Evolutionary conservation across 1,140 invertebrate genomes (phyloP), one percentile per base, ranked within the genome.

Genomic region (Subanguina moxae): DNA sequence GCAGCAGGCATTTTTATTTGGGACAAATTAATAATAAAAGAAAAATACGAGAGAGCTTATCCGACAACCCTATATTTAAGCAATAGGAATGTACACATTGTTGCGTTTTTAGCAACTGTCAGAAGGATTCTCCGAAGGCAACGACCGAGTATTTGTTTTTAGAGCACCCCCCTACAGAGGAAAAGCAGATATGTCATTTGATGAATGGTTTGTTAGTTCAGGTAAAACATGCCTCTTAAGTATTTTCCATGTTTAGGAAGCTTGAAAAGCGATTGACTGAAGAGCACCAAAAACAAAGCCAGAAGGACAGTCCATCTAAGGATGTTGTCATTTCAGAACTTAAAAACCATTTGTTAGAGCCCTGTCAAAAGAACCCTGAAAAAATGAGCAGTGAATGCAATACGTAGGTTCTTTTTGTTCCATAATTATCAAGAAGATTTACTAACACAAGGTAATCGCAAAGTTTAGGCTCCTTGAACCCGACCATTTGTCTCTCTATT

Each of bases 341-440:
- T 72, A n/a, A 73, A 72, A 66, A 72, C 17, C 43, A 72, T 15
- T 72, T 72, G 21, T 17, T 72, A 28, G 43, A 73, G 19, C 70
- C 71, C 11, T 73, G 71, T 43, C 64, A 63, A 32, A 68, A 19
- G 8, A 68, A n/a, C 43, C 17, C n/a, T 25, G 28, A 71, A 45
- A 25, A 19, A 21, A 52, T 52, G 42, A 38, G 21, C 17, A 73
- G 71, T 64, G 13, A 73, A 66, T 73, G 71, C 71, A 74, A 64
- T 43, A 62, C 38, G 67, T 65, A 62, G 21, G 1, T 65, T 38
- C 11, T 38, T 38, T 38, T 38, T 38, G 32, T 5, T 5, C 11
- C 3, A 38, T 38, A n/a, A n/a, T 38, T 38, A 38, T 5, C 32
- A 38, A 38, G 32, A 11, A 11, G 3, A 38, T 38, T 5, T 38